A percentile compares a stretch with the other conserved stretches of the same genome.
Evolutionary conservation across 2,113 vertebrate genomes (phyloP).

Genomic region (Nannobrachium achirus): DNA sequence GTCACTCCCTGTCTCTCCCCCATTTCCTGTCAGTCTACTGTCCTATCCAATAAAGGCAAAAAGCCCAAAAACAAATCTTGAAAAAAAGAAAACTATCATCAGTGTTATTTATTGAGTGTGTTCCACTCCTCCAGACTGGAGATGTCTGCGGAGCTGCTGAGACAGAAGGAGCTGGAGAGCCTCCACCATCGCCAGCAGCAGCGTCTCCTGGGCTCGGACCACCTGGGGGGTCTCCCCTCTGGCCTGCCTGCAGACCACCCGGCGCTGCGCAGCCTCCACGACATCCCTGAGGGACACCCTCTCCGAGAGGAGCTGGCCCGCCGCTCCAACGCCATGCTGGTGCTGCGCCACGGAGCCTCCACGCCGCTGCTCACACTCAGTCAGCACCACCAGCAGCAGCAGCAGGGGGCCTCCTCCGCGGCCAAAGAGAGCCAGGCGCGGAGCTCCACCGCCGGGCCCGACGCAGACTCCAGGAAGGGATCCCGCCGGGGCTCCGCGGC

Average conservation of each 20-base stretch:
- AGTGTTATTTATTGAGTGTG: constrained; percentile 4
- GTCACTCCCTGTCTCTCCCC: too few relatives aligned
- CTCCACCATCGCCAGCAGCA: constrained; percentile 87
- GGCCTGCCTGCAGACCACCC: constrained; percentile 87
- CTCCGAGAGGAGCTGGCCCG: constrained; percentile 88
- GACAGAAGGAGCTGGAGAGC: constrained; percentile 93
- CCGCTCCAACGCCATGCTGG: constrained; percentile 89
- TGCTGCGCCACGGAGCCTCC: constrained; percentile 86
- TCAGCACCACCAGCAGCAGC: constrained; percentile 79
- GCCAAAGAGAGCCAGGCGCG: constrained; percentile 77
- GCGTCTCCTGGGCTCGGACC: constrained; percentile 83
- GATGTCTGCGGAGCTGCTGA: constrained; percentile 93
- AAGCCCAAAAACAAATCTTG: too few relatives aligned
- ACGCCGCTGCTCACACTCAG: constrained; percentile 85
- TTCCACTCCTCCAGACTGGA: constrained; percentile 82
- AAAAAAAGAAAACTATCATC: too few relatives aligned
- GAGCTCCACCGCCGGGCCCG: constrained; percentile 45
- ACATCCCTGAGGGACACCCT: constrained; percentile 87
- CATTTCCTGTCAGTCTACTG: too few relatives aligned
- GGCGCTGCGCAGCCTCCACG: constrained; percentile 86
- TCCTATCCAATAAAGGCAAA: too few relatives aligned
- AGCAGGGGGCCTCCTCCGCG: constrained; percentile 66
- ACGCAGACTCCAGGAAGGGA: constrained; percentile 62
- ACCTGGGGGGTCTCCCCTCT: constrained; percentile 80
- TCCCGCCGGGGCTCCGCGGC: constrained; percentile 67